phyloP scores from a whole-genome alignment of 1,140 invertebrate species.

The Bactericera cockerelli region DNA sequence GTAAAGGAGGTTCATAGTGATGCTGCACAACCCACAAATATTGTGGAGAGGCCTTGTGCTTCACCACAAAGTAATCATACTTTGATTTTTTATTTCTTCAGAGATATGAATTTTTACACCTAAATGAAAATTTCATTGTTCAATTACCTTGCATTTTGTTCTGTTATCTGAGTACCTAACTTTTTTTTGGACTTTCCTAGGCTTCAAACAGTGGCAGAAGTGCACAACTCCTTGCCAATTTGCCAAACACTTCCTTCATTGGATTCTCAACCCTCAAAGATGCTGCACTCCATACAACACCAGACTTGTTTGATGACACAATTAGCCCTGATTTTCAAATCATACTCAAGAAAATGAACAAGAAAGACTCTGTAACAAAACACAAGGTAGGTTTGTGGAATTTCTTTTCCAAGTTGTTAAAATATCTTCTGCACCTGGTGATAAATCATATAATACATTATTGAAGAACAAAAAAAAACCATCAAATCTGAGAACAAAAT shows the following conservation, averaged over 20 bases:
- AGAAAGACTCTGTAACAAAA: slow-evolving; percentile 74
- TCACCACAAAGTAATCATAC: no score
- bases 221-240: slow-evolving; percentile 47
- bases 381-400: slow-evolving; percentile 44
- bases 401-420: neutral
- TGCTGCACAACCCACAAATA: no score
- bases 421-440: neutral
- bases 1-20: no score
- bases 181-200: slow-evolving; percentile 29
- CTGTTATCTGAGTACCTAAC: no score
- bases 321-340: slow-evolving; percentile 46
- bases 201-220: slow-evolving; percentile 66
- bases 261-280: slow-evolving; percentile 47
- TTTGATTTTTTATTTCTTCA: no score
- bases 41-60: no score
- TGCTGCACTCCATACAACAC: slow-evolving; percentile 39
- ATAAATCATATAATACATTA: no score
- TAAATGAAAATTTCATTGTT: no score
- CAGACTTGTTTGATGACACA: slow-evolving; percentile 38
- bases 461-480: no score
- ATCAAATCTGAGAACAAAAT: no score
- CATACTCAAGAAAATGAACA: slow-evolving; percentile 57
- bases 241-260: slow-evolving; percentile 41
- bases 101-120: no score
- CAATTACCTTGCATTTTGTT: no score